Conservation (phyloP, 2,888 invertebrate species). For the Sylvicola fuscatus region DNA sequence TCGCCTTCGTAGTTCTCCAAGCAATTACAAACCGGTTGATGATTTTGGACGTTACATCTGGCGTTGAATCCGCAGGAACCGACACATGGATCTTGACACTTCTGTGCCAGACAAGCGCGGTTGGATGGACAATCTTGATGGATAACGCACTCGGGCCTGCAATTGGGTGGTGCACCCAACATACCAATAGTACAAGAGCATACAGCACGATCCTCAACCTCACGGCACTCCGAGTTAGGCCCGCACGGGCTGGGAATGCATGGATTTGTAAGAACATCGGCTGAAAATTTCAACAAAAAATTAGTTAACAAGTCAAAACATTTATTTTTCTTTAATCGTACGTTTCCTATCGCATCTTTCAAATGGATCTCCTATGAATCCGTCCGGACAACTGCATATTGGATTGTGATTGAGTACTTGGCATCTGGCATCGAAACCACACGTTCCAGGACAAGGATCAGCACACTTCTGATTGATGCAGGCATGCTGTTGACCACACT, state of each 20-base stretch:
- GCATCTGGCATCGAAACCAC: conserved; percentile 52
- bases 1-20: conserved; percentile 50
- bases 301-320: neutral
- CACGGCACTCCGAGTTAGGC: conserved; percentile 52
- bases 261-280: conserved; percentile 24
- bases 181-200: conserved; percentile 57
- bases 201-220: conserved; percentile 41
- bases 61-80: conserved; percentile 57
- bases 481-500: conserved; percentile 52
- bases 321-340: conserved; percentile 11
- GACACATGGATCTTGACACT: conserved; percentile 51
- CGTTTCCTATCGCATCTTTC: conserved; percentile 35
- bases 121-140: conserved; percentile 52
- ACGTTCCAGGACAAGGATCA: conserved; percentile 57
- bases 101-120: conserved; percentile 47
- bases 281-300: neutral
- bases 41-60: conserved; percentile 45
- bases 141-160: conserved; percentile 53
- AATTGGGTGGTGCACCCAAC: conserved; percentile 58
- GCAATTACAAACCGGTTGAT: conserved; percentile 53
- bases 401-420: conserved; percentile 63
- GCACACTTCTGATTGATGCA: conserved; percentile 59
- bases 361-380: conserved; percentile 58
- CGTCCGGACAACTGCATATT: conserved; percentile 49
- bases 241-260: conserved; percentile 60